A percentile compares a stretch with the other conserved stretches of the same genome.
These are phyloP conservation scores for Podilymbus podiceps DNA, from an alignment of 2,113 vertebrate species.

Conservation along the genomic window DNA sequence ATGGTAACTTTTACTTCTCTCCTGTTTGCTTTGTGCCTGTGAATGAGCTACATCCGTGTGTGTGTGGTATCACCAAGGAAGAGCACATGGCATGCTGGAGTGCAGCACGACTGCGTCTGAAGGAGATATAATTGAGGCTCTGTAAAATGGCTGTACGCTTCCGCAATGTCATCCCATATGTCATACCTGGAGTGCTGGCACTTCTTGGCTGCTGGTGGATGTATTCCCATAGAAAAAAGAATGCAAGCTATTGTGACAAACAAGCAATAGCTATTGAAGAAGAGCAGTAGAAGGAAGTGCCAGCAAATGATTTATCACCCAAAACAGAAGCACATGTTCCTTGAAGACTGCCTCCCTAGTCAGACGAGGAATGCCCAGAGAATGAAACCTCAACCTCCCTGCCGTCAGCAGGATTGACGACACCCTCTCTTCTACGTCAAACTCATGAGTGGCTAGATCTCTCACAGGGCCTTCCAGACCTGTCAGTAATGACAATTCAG, in stretches of 20 bases:
- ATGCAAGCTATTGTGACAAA: conserved; percentile 19
- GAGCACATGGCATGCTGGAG: too few species aligned
- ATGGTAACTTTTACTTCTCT: too few species aligned
- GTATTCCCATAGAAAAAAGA: conserved; percentile 86
- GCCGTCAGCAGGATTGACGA: neutral
- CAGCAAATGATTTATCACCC: neutral
- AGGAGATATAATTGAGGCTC: conserved; percentile 73
- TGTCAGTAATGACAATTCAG: neutral
- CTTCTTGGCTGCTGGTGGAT: conserved; percentile 96
- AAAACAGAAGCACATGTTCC: too few species aligned
- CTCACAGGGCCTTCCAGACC: neutral
- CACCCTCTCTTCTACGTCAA: neutral
- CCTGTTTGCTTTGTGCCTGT: too few species aligned
- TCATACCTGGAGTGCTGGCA: conserved; percentile 87
- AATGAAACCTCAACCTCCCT: neutral
- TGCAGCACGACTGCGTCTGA: too few species aligned
- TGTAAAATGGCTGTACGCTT: conserved; percentile 86
- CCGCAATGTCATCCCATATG: conserved; percentile 81
- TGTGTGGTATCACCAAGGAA: too few species aligned
- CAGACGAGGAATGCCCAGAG: neutral
- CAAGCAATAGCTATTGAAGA: neutral
- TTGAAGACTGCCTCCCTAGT: too few species aligned
- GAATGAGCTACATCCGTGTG: too few species aligned
- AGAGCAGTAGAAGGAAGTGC: neutral
- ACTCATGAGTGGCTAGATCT: neutral